phyloP scores from a whole-genome alignment of 1,140 invertebrate species.

The Neocloeon triangulifer region DNA sequence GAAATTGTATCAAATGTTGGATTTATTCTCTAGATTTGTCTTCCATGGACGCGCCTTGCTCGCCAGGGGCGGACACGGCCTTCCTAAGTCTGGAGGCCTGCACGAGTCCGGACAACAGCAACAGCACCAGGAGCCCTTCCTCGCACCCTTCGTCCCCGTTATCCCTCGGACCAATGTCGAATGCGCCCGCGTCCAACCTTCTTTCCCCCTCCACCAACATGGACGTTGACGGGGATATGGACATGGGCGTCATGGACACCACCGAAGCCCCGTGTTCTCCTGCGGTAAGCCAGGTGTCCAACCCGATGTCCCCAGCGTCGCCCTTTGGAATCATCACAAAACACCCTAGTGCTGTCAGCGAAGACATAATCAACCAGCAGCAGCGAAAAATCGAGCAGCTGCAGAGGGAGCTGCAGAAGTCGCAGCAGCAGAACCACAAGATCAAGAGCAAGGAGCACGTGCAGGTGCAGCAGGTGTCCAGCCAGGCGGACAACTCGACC shows the following conservation, averaged over 20 bases:
- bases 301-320: slow-evolving; percentile 9
- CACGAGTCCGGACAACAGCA: slow-evolving; percentile 1
- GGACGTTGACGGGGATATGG: slow-evolving; percentile 8
- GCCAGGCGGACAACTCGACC: too few relatives aligned
- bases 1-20: too few relatives aligned
- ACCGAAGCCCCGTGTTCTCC: slow-evolving; percentile 8
- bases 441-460: slow-evolving; percentile 23
- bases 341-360: too few relatives aligned
- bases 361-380: slow-evolving; percentile 62
- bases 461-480: too few relatives aligned
- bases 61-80: slow-evolving; percentile 1
- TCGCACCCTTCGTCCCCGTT: slow-evolving; percentile 5
- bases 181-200: too few relatives aligned
- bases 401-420: slow-evolving; percentile 54
- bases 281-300: too few relatives aligned
- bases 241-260: slow-evolving; percentile 11
- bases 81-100: slow-evolving; percentile 1
- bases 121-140: slow-evolving; percentile 4
- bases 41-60: too few relatives aligned
- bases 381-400: slow-evolving; percentile 71
- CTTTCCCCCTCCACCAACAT: slow-evolving; percentile 4
- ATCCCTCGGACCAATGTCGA: too few relatives aligned
- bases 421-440: slow-evolving; percentile 46
- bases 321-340: too few relatives aligned
- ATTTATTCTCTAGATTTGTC: too few relatives aligned